Conservation (phyloP, 2,888 invertebrate species). For the Chesias legatella region DNA sequence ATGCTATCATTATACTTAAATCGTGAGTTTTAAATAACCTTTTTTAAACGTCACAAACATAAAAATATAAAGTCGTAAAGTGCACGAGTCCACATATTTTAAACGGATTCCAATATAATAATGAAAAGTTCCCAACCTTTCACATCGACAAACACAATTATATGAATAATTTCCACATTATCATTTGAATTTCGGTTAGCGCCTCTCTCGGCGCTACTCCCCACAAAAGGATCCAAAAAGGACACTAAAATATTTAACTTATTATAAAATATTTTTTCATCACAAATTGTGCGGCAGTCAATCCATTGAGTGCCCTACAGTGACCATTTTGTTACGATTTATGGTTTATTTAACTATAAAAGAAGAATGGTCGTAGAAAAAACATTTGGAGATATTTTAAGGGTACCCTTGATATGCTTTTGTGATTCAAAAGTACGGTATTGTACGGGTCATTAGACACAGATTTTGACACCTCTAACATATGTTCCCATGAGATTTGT, state of each 20-base stretch:
- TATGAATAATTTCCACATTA: conserved; percentile 60
- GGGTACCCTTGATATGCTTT: conserved; percentile 50
- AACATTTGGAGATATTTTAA: conserved; percentile 45
- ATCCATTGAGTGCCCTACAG: conserved; percentile 58
- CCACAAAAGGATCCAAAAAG: conserved; percentile 40
- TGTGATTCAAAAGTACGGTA: conserved; percentile 51
- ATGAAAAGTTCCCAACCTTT: conserved; percentile 40
- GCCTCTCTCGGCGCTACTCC: conserved; percentile 63
- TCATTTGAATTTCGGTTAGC: conserved; percentile 68
- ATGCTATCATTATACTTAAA: too few relatives aligned
- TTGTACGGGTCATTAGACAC: conserved; percentile 62
- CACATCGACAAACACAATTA: conserved; percentile 39
- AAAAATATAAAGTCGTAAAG: conserved; percentile 2
- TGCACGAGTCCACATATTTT: conserved; percentile 4
- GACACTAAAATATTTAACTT: conserved; percentile 58
- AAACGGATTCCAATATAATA: conserved; percentile 32
- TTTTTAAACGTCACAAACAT: neutral
- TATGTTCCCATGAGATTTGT: conserved; percentile 58
- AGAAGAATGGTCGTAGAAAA: conserved; percentile 52
- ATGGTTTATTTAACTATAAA: conserved; percentile 79
- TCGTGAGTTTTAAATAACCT: neutral
- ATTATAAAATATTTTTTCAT: conserved; percentile 42
- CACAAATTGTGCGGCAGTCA: conserved; percentile 35
- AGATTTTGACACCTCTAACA: conserved; percentile 55
- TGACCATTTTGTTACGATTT: conserved; percentile 76